Evolutionary conservation across 2,797 vertebrate genomes (phyloP).

Genomic region (Galaxias olidus): DNA sequence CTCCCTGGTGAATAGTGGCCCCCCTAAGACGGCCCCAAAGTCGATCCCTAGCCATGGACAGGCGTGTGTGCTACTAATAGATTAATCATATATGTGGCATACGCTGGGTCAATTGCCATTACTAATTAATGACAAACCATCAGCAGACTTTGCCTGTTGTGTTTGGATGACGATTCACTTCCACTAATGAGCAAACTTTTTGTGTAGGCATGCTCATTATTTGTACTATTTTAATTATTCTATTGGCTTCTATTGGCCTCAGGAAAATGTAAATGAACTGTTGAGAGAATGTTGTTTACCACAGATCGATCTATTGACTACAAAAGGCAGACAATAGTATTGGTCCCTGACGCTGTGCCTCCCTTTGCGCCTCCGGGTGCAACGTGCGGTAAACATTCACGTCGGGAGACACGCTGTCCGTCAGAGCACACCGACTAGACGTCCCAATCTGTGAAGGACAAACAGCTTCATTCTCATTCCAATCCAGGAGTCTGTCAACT

Average conservation of each 20-base stretch:
- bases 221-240: too few relatives aligned
- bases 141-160: not conserved
- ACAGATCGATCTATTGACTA: not conserved
- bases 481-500: constrained; percentile 16
- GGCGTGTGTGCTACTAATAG: constrained; percentile 22
- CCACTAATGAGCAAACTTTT: too few relatives aligned
- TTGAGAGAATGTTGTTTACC: too few relatives aligned
- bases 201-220: too few relatives aligned
- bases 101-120: too few relatives aligned
- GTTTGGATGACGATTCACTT: too few relatives aligned
- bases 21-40: constrained; percentile 18
- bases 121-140: not conserved
- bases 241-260: too few relatives aligned
- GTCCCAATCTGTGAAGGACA: constrained; percentile 16
- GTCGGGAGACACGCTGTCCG: not conserved
- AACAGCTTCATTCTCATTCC: constrained; percentile 36
- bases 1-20: constrained; percentile 42
- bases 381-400: not conserved
- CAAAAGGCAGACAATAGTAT: not conserved
- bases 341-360: too few relatives aligned
- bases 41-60: not conserved
- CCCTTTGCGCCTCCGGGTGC: too few relatives aligned
- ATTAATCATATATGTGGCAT: not conserved
- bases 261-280: too few relatives aligned
- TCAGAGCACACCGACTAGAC: not conserved